phyloP scores from a whole-genome alignment of 2,888 invertebrate genomes.

The Epistrophella euchroma region DNA sequence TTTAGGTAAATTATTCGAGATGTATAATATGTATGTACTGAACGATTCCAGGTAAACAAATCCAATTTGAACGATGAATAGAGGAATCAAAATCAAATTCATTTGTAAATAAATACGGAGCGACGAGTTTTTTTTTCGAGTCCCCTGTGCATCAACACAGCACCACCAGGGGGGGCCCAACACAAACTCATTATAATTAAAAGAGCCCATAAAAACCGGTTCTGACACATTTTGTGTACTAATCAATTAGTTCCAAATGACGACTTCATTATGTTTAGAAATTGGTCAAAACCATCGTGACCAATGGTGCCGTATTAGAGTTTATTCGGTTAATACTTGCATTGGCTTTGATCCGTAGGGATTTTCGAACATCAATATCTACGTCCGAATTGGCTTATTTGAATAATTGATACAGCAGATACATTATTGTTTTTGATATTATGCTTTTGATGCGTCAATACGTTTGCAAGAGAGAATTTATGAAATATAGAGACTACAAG shows the following conservation, averaged over 20 bases:
- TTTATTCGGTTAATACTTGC: constrained; percentile 40
- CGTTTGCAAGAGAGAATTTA: not conserved
- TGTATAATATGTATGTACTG: constrained; percentile 8
- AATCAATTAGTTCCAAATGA: constrained; percentile 75
- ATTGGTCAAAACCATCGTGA: constrained; percentile 60
- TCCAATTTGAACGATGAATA: constrained; percentile 43
- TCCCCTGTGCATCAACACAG: constrained; percentile 19
- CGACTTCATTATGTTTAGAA: constrained; percentile 66
- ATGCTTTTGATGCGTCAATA: not conserved
- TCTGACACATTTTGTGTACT: constrained; percentile 67
- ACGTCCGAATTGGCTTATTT: constrained; percentile 50
- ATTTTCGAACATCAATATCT: constrained; percentile 9
- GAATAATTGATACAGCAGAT: constrained; percentile 53
- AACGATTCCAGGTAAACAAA: constrained; percentile 67
- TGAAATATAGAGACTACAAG: not conserved
- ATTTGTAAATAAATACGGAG: constrained; percentile 26
- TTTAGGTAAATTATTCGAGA: not conserved
- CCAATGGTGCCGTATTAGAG: constrained; percentile 53
- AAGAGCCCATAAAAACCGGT: constrained; percentile 66
- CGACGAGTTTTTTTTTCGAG: not conserved
- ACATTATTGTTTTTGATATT: not conserved
- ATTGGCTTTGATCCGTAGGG: constrained; percentile 51
- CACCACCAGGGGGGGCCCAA: constrained; percentile 60
- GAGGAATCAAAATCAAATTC: constrained; percentile 52
- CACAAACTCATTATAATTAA: constrained; percentile 69